Evolutionary conservation across 2,888 invertebrate species (phyloP), one percentile per base, ranked within the genome.

Genomic region (Sesia apiformis): DNA sequence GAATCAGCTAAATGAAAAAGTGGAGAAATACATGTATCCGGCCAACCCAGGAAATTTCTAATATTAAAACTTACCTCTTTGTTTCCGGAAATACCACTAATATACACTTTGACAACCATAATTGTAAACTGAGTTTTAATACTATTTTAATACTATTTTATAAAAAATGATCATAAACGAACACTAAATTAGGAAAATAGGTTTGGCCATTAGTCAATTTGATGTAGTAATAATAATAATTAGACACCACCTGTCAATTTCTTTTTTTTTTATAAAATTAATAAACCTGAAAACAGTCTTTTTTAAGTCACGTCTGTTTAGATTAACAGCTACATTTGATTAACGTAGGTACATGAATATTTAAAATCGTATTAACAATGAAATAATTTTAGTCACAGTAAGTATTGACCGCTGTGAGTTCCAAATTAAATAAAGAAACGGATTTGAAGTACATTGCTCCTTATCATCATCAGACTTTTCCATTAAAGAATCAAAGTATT

Each of bases 31-130:
- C 4, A 4, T 46, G 70, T 67, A 69, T 78, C 83, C 81, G 78
- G 83, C 70, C 76, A 69, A 73, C 75, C 73, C 71, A 75, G 76
- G 74, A 76, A 80, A 76, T 81, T 80, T 76, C 73, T 78, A 78
- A 78, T 79, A 77, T 76, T 79, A 77, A 23, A 68, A 90, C 93
- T 92, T 90, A 96, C 97, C 94, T 97, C 97, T 91, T 97, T 96
- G 85, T 96, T 97, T 74, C 96, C 97, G 76, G 96, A 97, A 90
- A 96, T 96, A 76, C 96, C 96, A 84, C 96, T 96, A 78, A 97
- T 91, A 89, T 95, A 97, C 65, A 97, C 93, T 92, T 96, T 97
- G 74, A 97, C 94, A 84, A 95, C 96, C 97, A 97, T 97, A 83
- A 59, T 80, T 76, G 66, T 67, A 72, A 65, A 64, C 59, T 73